A percentile compares a stretch with the other conserved stretches of the same genome.
These are phyloP conservation scores for Matsumurasca onukii DNA, from an alignment of 1,140 invertebrate species.

Conservation along the genomic window DNA sequence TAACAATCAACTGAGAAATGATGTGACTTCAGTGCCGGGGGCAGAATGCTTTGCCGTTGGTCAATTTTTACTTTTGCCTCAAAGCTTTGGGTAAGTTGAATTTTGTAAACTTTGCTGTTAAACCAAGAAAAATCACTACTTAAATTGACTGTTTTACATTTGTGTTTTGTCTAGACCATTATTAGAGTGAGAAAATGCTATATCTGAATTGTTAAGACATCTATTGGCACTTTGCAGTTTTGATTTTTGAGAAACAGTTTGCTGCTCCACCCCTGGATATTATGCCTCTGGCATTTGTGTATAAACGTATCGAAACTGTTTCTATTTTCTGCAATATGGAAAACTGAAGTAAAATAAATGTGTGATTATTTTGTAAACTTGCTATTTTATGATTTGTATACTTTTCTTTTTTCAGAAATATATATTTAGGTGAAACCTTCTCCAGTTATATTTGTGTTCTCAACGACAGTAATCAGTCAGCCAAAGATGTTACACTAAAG, in stretches of 20 bases:
- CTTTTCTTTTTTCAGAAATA: slow-evolving; percentile 64
- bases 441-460: slow-evolving; percentile 96
- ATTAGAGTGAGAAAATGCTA: background rate
- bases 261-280: too few relatives aligned
- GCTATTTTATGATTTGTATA: slow-evolving; percentile 6
- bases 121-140: too few relatives aligned
- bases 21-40: slow-evolving; percentile 72
- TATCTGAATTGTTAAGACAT: background rate
- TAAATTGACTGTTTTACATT: background rate
- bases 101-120: background rate
- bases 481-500: slow-evolving; percentile 81
- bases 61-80: slow-evolving; percentile 88
- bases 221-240: background rate
- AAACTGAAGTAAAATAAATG: too few relatives aligned
- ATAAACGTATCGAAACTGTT: too few relatives aligned
- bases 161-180: background rate
- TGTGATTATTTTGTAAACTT: background rate
- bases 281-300: too few relatives aligned
- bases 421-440: slow-evolving; percentile 94
- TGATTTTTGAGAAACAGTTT: too few relatives aligned
- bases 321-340: too few relatives aligned
- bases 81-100: slow-evolving; percentile 83
- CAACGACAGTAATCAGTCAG: slow-evolving; percentile 84
- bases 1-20: slow-evolving; percentile 71
- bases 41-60: slow-evolving; percentile 82